Conservation (phyloP, 1,140 invertebrate genomes). For the Eriocheir sinensis region DNA sequence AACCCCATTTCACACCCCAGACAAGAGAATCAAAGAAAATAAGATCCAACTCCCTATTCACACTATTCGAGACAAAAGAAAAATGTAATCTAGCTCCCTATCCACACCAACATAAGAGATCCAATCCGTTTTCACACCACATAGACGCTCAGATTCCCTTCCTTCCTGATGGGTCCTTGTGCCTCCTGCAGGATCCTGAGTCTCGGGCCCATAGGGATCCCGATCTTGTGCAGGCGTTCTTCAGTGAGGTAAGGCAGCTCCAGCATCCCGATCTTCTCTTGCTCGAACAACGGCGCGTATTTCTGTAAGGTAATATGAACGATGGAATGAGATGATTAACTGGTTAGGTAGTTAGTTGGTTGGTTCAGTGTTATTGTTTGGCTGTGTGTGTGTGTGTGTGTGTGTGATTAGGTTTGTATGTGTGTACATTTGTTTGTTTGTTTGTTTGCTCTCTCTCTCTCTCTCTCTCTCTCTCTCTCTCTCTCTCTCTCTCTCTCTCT, state of each 20-base stretch:
- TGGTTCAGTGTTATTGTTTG: no score
- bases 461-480: no score
- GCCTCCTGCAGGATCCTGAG: slow-evolving; percentile 95
- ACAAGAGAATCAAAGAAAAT: background rate
- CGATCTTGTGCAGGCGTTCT: slow-evolving; percentile 93
- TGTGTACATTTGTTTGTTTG: no score
- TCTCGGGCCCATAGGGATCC: slow-evolving; percentile 93
- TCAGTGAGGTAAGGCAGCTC: slow-evolving; percentile 96
- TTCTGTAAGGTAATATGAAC: background rate
- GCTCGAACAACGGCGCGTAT: slow-evolving; percentile 85
- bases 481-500: no score
- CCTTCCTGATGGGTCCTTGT: slow-evolving; percentile 83
- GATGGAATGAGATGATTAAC: background rate
- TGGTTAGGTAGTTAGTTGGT: background rate
- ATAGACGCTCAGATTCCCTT: slow-evolving; percentile 83
- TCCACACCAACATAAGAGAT: background rate
- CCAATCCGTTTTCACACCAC: slow-evolving; percentile 82
- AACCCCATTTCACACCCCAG: background rate
- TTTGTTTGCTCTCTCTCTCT: no score
- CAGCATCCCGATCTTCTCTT: slow-evolving; percentile 94
- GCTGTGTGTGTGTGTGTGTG: no score
- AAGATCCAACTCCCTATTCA: no score
- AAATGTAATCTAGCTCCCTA: background rate
- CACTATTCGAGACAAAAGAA: background rate
- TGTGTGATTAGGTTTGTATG: no score